Percentiles rank a stretch among this genome's conserved stretches.
phyloP scores from a whole-genome alignment of 2,888 invertebrate species.

The Pheosia gnoma region DNA sequence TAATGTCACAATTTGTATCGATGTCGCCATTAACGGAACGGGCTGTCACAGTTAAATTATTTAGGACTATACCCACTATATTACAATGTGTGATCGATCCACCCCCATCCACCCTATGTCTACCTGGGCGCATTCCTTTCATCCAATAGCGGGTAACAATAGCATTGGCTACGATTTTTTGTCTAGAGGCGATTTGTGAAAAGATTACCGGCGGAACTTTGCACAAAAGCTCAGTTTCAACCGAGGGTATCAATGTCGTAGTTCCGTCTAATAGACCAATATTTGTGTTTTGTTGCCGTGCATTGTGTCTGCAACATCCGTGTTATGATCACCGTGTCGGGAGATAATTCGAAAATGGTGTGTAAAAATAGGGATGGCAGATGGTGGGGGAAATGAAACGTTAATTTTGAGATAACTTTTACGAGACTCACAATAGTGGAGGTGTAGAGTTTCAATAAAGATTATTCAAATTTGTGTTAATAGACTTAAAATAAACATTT shows the following conservation, averaged over 20 bases:
- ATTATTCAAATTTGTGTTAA: too few species aligned
- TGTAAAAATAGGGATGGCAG: constrained; percentile 39
- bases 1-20: constrained; percentile 59
- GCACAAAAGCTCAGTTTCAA: constrained; percentile 73
- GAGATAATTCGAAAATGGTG: constrained; percentile 35
- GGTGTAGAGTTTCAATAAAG: not conserved
- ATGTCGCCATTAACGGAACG: constrained; percentile 57
- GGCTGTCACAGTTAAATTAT: constrained; percentile 62
- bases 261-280: constrained; percentile 79
- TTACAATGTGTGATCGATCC: constrained; percentile 57
- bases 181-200: constrained; percentile 61
- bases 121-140: constrained; percentile 72
- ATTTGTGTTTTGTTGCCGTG: constrained; percentile 73
- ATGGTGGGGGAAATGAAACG: constrained; percentile 13
- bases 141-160: constrained; percentile 66
- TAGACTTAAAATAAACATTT: too few species aligned
- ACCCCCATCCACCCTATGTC: constrained; percentile 70
- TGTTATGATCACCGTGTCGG: constrained; percentile 46
- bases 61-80: constrained; percentile 53
- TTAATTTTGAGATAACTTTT: constrained; percentile 1
- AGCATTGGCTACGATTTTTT: constrained; percentile 53
- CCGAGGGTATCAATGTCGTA: constrained; percentile 75
- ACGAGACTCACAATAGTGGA: not conserved
- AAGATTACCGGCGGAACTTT: constrained; percentile 76
- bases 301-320: constrained; percentile 70